Base-by-base conservation (phyloP, 2,888 invertebrate species). In the Zele albiditarsus region DNA sequence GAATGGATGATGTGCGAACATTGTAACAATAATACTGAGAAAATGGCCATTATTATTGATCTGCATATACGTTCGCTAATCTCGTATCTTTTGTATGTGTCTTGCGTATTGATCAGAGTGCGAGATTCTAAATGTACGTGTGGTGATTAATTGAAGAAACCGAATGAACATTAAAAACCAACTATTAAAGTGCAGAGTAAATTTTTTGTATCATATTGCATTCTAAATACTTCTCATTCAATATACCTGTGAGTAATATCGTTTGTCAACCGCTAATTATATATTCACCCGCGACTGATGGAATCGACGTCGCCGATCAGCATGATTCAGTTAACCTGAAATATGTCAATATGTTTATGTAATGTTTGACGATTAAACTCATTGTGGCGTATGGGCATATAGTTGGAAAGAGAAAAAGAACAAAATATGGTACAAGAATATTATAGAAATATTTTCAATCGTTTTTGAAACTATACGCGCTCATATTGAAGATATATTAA, bases 31-130 rank as follows among this genome's bases (percentile, higher is more conserved):
- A 73, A 66, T 38, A 10, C 38, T 10, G 12, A 67, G 73, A 66
- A 67, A 72, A 82, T 78, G 82, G 82, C 82, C 81, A 82, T 82
- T 81, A 82, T 80, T 75, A 79, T 75, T 71, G 73, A 76, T 71
- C 67, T 67, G 66, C 28, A 67, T 16, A 71, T 69, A 69, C 69
- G 67, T 71, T 74, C 70, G 68, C 70, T 60, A 38, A 28, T 28
- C 28, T 63, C 60, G 53, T 66, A 53, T 63, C 71, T 68, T 75
- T 69, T 63, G 38, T 27, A 57, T 27, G 71, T 70, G 42, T 69
- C 16, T 62, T 65, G 31, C 14, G 27, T 14, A 33, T 53, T 27
- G 49, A 25, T 53, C 31, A 67, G n/a, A 53, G 49, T 27, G 27
- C 28, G 28, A 49, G 4, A 31, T 23, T 67, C 16, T 42, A n/a